A percentile compares a stretch with the other conserved stretches of the same genome.
Conservation (phyloP, 2,888 invertebrate species). For the Brachynemurus nebulosus region DNA sequence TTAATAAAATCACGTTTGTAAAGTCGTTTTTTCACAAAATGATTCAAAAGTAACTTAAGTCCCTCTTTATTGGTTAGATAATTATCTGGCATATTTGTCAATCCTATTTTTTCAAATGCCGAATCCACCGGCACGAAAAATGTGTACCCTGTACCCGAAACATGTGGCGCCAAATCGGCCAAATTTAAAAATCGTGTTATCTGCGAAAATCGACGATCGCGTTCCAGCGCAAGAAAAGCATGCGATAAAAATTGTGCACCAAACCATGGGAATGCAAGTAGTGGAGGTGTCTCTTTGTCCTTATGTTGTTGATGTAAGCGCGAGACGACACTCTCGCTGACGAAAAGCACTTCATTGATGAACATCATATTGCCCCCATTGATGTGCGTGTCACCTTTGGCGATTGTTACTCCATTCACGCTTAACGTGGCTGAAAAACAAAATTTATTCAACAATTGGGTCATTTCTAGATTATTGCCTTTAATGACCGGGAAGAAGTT, state of each 20-base stretch:
- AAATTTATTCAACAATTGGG: too few relatives aligned
- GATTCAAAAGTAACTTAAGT: slow-evolving; percentile 42
- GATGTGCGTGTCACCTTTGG: slow-evolving; percentile 44
- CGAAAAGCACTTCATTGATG: slow-evolving; percentile 46
- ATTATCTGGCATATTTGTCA: slow-evolving; percentile 42
- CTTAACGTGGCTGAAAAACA: slow-evolving; percentile 36
- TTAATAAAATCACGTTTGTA: slow-evolving; percentile 43
- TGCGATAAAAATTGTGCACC: slow-evolving; percentile 49
- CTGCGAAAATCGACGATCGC: slow-evolving; percentile 40
- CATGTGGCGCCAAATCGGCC: slow-evolving; percentile 44
- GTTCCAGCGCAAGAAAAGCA: slow-evolving; percentile 43
- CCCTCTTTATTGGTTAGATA: slow-evolving; percentile 40
- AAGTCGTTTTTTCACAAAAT: slow-evolving; percentile 45
- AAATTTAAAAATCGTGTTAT: slow-evolving; percentile 46
- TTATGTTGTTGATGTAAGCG: slow-evolving; percentile 46
- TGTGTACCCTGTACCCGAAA: slow-evolving; percentile 50
- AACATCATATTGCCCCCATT: slow-evolving; percentile 48
- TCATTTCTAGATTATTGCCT: too few relatives aligned
- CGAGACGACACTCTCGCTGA: slow-evolving; percentile 45
- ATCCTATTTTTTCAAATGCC: slow-evolving; percentile 47
- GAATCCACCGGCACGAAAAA: slow-evolving; percentile 55
- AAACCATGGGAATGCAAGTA: slow-evolving; percentile 49
- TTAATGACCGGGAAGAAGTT: too few relatives aligned
- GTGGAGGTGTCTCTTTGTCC: slow-evolving; percentile 50
- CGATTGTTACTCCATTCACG: slow-evolving; percentile 43